Evolutionary conservation across 2,888 invertebrate species (phyloP).

Genomic region (Graphium colonna): DNA sequence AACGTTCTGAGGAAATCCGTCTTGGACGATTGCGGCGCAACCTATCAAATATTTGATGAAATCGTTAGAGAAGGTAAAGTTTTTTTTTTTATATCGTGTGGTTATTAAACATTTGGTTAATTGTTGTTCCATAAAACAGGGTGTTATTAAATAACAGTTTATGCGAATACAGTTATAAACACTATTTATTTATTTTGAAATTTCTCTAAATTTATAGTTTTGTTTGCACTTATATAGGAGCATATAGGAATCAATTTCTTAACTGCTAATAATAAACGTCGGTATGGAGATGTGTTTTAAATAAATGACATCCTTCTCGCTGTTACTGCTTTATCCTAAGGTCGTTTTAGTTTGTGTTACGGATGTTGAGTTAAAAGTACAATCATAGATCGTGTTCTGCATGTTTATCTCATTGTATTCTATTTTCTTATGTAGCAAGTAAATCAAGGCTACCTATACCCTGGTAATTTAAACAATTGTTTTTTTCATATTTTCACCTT

Average conservation of each 20-base stretch:
- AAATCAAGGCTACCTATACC: too few relatives aligned
- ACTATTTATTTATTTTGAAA: too few relatives aligned
- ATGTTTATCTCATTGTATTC: too few relatives aligned
- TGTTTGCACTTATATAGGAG: too few relatives aligned
- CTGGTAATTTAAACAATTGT: too few relatives aligned
- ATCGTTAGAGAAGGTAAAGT: slow-evolving; percentile 81
- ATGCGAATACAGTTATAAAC: too few relatives aligned
- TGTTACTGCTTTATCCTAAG: slow-evolving; percentile 33
- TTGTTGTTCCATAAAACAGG: too few relatives aligned
- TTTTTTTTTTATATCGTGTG: not conserved
- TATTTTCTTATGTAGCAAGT: too few relatives aligned
- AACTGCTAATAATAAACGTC: slow-evolving; percentile 15
- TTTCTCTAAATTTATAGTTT: too few relatives aligned
- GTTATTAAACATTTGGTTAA: slow-evolving; percentile 1
- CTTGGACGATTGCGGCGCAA: slow-evolving; percentile 88
- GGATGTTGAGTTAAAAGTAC: not conserved
- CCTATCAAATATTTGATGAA: slow-evolving; percentile 89
- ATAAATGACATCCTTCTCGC: slow-evolving; percentile 34
- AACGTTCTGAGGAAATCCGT: slow-evolving; percentile 58
- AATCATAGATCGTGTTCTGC: not conserved
- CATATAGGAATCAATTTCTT: slow-evolving; percentile 27
- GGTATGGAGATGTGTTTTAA: slow-evolving; percentile 22
- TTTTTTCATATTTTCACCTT: too few relatives aligned
- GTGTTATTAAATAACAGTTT: too few relatives aligned
- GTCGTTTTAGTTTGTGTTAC: slow-evolving; percentile 30